These are phyloP conservation scores for Salarias fasciatus DNA, from an alignment of 2,797 vertebrate species.

Conservation along the genomic window DNA sequence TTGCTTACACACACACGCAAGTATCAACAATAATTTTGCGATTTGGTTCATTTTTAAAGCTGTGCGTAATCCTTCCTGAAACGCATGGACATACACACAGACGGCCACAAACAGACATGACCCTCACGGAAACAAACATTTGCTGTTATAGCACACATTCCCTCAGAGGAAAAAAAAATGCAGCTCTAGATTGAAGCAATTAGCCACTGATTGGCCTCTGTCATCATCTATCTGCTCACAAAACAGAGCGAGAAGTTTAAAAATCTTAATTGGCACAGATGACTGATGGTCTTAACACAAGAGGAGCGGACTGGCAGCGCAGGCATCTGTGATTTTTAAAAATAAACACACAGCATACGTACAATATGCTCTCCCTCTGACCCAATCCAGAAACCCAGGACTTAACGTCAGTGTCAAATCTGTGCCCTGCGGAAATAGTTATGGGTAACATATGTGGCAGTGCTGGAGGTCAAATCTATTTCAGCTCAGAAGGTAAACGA, in stretches of 20 bases:
- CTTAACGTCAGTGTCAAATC: slow-evolving; percentile 58
- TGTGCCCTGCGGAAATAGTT: slow-evolving; percentile 65
- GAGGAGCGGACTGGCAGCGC: slow-evolving; percentile 59
- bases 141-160: slow-evolving; percentile 45
- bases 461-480: slow-evolving; percentile 54
- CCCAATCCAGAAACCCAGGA: slow-evolving; percentile 68
- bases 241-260: slow-evolving; percentile 67
- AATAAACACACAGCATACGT: slow-evolving; percentile 74
- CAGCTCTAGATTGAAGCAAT: slow-evolving; percentile 60
- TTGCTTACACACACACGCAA: slow-evolving; percentile 12
- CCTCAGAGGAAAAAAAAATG: slow-evolving; percentile 27
- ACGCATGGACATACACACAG: slow-evolving; percentile 19
- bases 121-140: slow-evolving; percentile 46
- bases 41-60: slow-evolving; percentile 23
- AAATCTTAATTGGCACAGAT: slow-evolving; percentile 75
- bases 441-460: slow-evolving; percentile 65
- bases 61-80: slow-evolving; percentile 13
- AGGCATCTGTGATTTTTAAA: slow-evolving; percentile 76
- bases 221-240: slow-evolving; percentile 59
- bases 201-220: slow-evolving; percentile 70
- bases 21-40: slow-evolving; percentile 27
- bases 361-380: slow-evolving; percentile 68
- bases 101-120: slow-evolving; percentile 37
- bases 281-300: slow-evolving; percentile 70
- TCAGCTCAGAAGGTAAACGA: slow-evolving; percentile 44